Evolutionary conservation across 2,113 vertebrate genomes (phyloP), one percentile per base, ranked within the genome.

Genomic region (Tyrannus savana): DNA sequence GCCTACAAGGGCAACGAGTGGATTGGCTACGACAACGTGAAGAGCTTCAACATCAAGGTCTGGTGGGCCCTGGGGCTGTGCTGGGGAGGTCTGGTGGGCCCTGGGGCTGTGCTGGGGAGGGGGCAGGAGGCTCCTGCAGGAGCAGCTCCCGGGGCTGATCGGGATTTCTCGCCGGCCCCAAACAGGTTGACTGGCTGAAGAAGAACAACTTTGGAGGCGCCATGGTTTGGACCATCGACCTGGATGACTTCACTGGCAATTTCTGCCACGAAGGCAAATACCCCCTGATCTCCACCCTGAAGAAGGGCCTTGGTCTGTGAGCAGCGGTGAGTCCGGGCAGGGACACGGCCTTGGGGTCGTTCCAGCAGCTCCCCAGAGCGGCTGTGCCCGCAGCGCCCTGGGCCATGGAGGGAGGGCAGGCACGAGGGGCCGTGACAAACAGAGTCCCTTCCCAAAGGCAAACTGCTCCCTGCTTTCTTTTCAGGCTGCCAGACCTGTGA

Each of bases 1-100:
- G 96, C 98, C 49, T 98, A 98, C 95, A 94, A 98, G 69, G 96
- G 86, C 79, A 97, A 22, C 0, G 92, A 98, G 12, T 98, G 98
- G 98, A 71, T 98, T 55, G 98, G 98, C 33, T 98, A 98, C 76
- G 98, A 98, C 97, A 97, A 98, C 33, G 24, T 89, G 62, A 98
- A 97, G 96, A 98, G 98, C 97, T 98, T 98, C 55, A 69, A 84
- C 72, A 62, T 98, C 89, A 99, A 98, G 98, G 98, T 98, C 96
- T 27, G 39, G 13, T 44, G 37, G 33, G 39, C 10, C 5, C 27
- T 18, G 39, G 18, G 80, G 42, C 42, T 7, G 44, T 22, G 56
- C 53, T 39, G 39, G 39, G 39, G 98, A 98, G 98, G 98, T 98
- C 96, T 27, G 39, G 14, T 44, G 37, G 33, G 39, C 10, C 5